Base-by-base conservation (phyloP, 2,888 invertebrate genomes). In the Nomada fucata region DNA sequence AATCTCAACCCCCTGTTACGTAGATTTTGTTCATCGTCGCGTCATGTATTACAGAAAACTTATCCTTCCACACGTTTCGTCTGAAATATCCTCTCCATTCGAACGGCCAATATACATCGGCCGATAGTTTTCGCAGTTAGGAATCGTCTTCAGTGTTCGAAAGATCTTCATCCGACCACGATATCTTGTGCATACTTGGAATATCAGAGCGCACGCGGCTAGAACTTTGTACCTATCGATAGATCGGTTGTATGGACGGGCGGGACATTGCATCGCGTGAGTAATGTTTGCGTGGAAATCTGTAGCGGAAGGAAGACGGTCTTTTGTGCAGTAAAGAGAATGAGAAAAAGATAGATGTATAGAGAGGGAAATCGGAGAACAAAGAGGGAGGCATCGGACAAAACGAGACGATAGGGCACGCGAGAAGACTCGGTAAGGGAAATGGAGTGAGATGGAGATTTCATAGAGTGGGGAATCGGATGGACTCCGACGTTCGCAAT, bases 171-270 rank as follows among this genome's bases (percentile, higher is more conserved):
- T 77, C 74, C 74, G 29, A 57, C 36, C 44, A 36, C 23, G 71
- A 76, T 83, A 82, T 79, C 82, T 70, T 9, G 69, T 13, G 69
- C 83, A 53, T 57, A 53, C 61, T 79, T 76, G 47, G 42, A 65
- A 60, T 78, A 71, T 74, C 81, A 20, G 73, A 55, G 55, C 72
- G 47, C 57, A n/a, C 64, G 53, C 44, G 47, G 65, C 26, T 72
- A 69, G 89, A 89, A 90, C 89, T 90, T 90, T 90, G 87, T 87
- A 89, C 89, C 83, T 84, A 83, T 71, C 84, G 86, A 82, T 76
- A 73, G 76, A 73, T 83, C 78, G 76, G 83, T 87, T 88, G 29
- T 11, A 26, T 11, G 18, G 42, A 87, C 67, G 47, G 53, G 64
- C 63, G 60, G 57, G 50, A 29, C 76, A 29, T 52, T 71, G 73